Evolutionary conservation across 2,113 vertebrate species (phyloP).

Genomic region (Oceanodroma tethys): DNA sequence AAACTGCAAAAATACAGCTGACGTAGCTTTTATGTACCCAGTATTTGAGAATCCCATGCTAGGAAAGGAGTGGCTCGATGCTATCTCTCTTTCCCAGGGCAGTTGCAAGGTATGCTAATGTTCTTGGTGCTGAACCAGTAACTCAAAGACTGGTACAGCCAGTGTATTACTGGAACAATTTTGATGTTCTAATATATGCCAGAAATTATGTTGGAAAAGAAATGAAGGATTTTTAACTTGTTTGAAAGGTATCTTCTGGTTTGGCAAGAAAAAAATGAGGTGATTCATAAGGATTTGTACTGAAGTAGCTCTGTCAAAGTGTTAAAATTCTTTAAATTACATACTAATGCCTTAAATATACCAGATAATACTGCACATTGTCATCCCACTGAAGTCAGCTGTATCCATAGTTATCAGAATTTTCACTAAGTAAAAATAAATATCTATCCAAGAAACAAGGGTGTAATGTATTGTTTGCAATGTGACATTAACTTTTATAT

Average conservation of each 20-base stretch:
- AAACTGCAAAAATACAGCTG: not conserved
- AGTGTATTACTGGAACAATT: not conserved
- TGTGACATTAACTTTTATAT: not conserved
- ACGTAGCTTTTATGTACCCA: not conserved
- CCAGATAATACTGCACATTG: not conserved
- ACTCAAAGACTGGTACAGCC: not conserved
- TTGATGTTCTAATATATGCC: not conserved
- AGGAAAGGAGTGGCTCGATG: not conserved
- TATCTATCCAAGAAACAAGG: not conserved
- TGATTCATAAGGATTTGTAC: not conserved
- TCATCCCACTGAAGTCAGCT: not conserved
- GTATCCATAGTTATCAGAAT: not conserved
- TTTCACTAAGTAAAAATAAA: not conserved
- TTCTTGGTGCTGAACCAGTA: slow-evolving; percentile 16
- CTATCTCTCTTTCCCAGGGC: not conserved
- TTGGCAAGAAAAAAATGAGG: not conserved
- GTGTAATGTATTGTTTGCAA: not conserved
- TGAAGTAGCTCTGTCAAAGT: not conserved
- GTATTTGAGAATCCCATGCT: not conserved
- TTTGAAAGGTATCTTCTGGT: not conserved
- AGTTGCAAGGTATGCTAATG: not conserved
- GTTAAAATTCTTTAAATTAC: not conserved
- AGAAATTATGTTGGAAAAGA: not conserved
- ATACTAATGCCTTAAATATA: not conserved
- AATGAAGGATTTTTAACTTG: fast-evolving